Conservation (phyloP, 2,797 vertebrate genomes). For the Hybognathus amarus region DNA sequence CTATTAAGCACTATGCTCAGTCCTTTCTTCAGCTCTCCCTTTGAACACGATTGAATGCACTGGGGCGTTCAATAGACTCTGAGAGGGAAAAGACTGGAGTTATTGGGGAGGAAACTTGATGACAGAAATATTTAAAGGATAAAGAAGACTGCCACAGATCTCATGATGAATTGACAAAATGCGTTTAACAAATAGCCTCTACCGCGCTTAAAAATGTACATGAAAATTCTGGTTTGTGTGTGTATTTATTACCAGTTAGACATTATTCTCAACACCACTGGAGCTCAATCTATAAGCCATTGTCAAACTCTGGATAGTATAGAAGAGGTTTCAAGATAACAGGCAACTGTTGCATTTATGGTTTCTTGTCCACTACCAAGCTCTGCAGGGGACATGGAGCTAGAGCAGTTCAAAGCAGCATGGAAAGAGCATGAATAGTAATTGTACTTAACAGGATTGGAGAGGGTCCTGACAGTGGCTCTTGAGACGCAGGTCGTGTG, state of each 20-base stretch:
- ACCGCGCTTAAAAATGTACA: neutral
- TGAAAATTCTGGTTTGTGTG: neutral
- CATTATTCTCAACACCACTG: neutral
- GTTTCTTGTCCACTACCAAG: constrained; percentile 28
- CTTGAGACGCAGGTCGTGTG: constrained; percentile 81
- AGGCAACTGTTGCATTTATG: neutral
- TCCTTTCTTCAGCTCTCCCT: constrained; percentile 72
- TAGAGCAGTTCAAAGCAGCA: constrained; percentile 71
- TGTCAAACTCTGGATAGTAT: neutral
- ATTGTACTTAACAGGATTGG: constrained; percentile 82
- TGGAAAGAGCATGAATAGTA: constrained; percentile 77
- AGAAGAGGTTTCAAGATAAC: neutral
- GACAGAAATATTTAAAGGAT: constrained; percentile 21
- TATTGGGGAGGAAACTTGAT: constrained; percentile 35
- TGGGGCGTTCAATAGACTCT: constrained; percentile 62
- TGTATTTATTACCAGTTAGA: neutral
- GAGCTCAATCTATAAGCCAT: neutral
- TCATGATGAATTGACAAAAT: neutral
- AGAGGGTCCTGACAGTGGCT: constrained; percentile 73
- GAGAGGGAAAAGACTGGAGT: constrained; percentile 17
- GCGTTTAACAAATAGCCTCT: neutral
- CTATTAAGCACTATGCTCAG: constrained; percentile 86
- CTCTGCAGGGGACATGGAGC: constrained; percentile 36
- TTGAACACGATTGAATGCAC: constrained; percentile 75
- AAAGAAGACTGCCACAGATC: constrained; percentile 2